Conservation (phyloP, 2,797 vertebrate species). For the Anableps anableps region DNA sequence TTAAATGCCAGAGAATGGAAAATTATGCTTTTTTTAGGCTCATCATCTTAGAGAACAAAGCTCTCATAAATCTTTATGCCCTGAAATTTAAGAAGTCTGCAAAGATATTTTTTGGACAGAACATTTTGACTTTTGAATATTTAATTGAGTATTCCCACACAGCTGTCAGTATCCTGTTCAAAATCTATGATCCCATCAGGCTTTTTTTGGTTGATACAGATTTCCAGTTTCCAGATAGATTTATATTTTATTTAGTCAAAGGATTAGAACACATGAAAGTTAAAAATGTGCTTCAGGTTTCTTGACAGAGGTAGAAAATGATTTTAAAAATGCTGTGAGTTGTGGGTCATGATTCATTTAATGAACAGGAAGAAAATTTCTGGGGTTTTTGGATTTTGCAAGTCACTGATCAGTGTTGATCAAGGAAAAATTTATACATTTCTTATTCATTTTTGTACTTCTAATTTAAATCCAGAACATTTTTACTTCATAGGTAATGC, state of each 20-base stretch:
- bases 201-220: neutral
- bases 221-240: neutral
- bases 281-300: neutral
- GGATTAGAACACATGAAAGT: neutral
- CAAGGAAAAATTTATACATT: neutral
- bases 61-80: neutral
- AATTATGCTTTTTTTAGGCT: neutral
- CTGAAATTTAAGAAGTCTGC: neutral
- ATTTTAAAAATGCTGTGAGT: neutral
- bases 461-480: neutral
- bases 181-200: neutral
- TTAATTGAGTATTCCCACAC: neutral
- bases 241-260: neutral
- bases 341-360: neutral
- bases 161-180: neutral
- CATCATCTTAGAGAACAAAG: neutral
- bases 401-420: neutral
- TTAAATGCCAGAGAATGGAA: neutral
- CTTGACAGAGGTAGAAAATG: neutral
- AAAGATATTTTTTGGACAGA: neutral
- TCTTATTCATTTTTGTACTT: neutral
- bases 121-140: neutral
- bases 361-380: neutral
- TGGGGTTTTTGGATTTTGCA: neutral
- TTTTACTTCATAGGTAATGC: neutral